A percentile compares a stretch with the other conserved stretches of the same genome.
Conservation (phyloP, 2,888 invertebrate species). For the Petrolisthes cinctipes region DNA sequence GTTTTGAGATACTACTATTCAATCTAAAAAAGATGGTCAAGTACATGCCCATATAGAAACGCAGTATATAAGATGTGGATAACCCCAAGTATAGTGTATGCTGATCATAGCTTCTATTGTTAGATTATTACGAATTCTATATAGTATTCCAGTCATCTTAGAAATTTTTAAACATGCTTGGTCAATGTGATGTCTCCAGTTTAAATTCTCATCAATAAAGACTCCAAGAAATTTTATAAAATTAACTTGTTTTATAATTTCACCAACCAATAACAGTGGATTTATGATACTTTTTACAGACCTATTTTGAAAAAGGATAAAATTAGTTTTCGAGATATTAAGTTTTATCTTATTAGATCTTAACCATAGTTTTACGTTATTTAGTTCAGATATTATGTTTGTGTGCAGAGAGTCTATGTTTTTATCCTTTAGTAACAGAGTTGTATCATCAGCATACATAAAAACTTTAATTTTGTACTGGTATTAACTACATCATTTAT, state of each 20-base stretch:
- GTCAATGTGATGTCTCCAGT: not conserved
- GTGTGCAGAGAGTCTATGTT: not conserved
- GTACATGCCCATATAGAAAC: not conserved
- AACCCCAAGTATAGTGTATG: not conserved
- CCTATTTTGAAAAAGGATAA: not conserved
- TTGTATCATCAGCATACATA: slow-evolving; percentile 1
- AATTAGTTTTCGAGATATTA: not conserved
- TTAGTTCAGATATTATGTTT: no score
- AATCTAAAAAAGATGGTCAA: no score
- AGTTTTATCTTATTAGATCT: not conserved
- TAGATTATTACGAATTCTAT: no score
- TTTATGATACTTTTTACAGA: not conserved
- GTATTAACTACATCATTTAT: not conserved
- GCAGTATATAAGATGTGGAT: not conserved
- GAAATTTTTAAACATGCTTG: not conserved
- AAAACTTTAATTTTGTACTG: not conserved
- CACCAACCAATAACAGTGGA: not conserved
- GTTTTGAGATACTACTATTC: not conserved
- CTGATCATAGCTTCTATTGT: no score
- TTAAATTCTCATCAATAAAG: not conserved
- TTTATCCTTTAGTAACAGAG: not conserved
- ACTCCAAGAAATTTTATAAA: no score
- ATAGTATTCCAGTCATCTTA: not conserved
- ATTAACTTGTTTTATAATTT: not conserved
- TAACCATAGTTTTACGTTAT: no score